Evolutionary conservation across 1,140 invertebrate genomes (phyloP).

Genomic region (Seison nebaliae): DNA sequence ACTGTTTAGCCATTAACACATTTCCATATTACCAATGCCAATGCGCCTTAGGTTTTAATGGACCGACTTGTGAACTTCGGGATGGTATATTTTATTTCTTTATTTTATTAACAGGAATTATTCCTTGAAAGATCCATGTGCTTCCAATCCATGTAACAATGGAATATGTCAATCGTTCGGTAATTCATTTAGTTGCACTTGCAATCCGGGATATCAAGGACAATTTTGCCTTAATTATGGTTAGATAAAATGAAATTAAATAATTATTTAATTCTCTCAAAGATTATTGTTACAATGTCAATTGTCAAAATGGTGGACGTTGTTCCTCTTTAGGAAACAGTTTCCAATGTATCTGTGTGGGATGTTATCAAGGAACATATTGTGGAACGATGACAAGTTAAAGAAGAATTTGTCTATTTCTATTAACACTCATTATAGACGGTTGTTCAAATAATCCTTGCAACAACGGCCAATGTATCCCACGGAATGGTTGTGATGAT

Average conservation of each 20-base stretch:
- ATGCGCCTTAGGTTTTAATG: not conserved
- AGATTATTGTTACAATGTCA: too few relatives aligned
- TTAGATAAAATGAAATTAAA: too few relatives aligned
- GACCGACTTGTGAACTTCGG: not conserved
- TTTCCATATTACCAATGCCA: too few relatives aligned
- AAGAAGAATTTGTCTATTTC: too few relatives aligned
- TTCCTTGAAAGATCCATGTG: slow-evolving; percentile 6
- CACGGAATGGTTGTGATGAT: not conserved
- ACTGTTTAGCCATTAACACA: not conserved
- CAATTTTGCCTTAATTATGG: too few relatives aligned
- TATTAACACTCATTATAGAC: not conserved
- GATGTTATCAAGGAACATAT: slow-evolving; percentile 10
- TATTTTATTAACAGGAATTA: too few relatives aligned
- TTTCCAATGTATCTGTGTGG: slow-evolving; percentile 13
- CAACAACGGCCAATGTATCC: slow-evolving; percentile 1
- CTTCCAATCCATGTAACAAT: slow-evolving; percentile 5
- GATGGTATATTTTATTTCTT: slow-evolving; percentile 1
- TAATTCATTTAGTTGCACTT: not conserved
- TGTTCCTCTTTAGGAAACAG: slow-evolving; percentile 4
- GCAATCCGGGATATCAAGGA: not conserved
- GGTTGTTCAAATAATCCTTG: slow-evolving; percentile 4
- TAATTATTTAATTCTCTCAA: too few relatives aligned
- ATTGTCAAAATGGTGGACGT: slow-evolving; percentile 13
- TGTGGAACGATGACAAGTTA: too few relatives aligned
- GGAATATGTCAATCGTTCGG: too few relatives aligned